Conservation (phyloP, 2,797 vertebrate species). For the Paratrypauchen microcephalus region DNA sequence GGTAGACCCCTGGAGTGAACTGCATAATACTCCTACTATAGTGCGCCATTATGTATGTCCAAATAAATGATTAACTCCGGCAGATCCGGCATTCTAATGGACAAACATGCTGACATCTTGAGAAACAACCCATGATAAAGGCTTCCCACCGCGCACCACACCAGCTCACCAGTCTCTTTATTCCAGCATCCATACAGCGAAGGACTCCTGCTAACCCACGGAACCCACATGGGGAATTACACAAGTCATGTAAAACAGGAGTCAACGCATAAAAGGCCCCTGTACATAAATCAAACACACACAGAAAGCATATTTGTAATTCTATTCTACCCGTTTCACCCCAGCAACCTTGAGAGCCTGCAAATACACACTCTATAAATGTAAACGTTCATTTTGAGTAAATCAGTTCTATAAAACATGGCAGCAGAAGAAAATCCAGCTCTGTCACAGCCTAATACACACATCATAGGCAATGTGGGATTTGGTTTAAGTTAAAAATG, state of each 20-base stretch:
- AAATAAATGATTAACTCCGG: neutral
- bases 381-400: constrained; percentile 20
- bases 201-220: neutral
- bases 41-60: neutral
- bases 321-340: constrained; percentile 16
- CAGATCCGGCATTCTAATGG: neutral
- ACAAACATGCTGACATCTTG: constrained; percentile 2
- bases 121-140: neutral
- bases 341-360: constrained; percentile 14
- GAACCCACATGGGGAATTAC: constrained; percentile 10
- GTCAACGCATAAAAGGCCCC: constrained; percentile 22
- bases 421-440: neutral
- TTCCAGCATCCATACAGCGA: neutral
- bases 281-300: constrained; percentile 14
- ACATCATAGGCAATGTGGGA: neutral
- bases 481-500: constrained; percentile 3
- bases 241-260: constrained; percentile 28
- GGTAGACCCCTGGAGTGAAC: neutral
- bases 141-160: neutral
- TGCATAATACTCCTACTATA: no score
- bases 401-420: constrained; percentile 4
- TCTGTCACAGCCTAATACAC: neutral
- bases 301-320: constrained; percentile 22
- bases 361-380: constrained; percentile 2
- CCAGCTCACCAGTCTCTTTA: neutral